Evolutionary conservation across 2,888 invertebrate genomes (phyloP), one percentile per base, ranked within the genome.

Genomic region (Tryphoninae sp.): DNA sequence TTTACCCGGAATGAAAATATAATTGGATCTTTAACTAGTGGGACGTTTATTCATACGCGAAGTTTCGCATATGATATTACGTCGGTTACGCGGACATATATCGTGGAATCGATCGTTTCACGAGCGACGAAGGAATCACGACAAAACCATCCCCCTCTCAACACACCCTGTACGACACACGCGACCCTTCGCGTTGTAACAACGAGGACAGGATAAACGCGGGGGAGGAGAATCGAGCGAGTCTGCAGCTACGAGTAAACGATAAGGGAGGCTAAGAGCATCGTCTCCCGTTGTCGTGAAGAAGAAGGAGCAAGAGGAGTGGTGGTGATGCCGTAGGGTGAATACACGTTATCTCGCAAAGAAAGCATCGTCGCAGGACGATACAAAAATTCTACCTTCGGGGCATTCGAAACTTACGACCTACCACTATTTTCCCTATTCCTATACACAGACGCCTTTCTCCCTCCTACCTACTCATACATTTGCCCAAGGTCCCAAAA

Each of bases 171-270:
- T 22, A 8, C 19, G 11, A 49, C 45, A 65, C 65, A 45, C 45
- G 45, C 11, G 13, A 13, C 45, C 45, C 9, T 45, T 13, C 11
- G 9, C 45, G 13, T 13, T 13, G 9, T 45, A 13, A 45, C 13
- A 3, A 45, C 45, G 45, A 9, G 45, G 13, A 13, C 45, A 13
- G 13, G 45, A 45, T 64, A 8, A 19, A 22, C 13, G 42, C 11
- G 64, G 9, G 64, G 2, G 45, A 3, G 45, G 64, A 13, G 11
- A 19, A 64, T 9, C 19, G 16, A 11, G 19, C 16, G 9, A 61
- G 40, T 68, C 40, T 76, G 68, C 51, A 51, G 33, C 67, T 61
- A 42, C 49, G 23, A 49, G 76, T 45, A 61, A 68, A 67, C 76
- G 49, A 68, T 61, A 51, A 61, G 68, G 19, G 42, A 11, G n/a